Evolutionary conservation across 2,888 invertebrate species (phyloP).

Genomic region (Hermaeophaga mercurialis): DNA sequence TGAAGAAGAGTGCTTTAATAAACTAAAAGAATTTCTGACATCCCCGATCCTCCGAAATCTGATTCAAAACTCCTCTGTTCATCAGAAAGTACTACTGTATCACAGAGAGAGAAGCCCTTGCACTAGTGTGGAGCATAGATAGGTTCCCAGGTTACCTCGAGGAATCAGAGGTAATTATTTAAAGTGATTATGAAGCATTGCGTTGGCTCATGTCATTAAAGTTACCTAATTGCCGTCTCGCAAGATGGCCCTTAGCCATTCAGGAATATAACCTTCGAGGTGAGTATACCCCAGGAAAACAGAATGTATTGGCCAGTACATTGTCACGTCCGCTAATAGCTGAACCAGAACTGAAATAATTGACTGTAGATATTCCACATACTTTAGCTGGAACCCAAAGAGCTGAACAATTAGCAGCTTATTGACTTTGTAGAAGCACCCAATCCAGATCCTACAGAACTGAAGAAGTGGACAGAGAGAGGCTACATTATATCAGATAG

Average conservation of each 20-base stretch:
- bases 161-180: conserved; percentile 46
- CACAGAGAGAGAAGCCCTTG: conserved; percentile 39
- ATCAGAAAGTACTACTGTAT: too few relatives aligned
- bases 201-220: conserved; percentile 55
- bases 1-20: too few relatives aligned
- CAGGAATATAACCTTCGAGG: too few relatives aligned
- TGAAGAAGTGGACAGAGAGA: conserved; percentile 25
- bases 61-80: too few relatives aligned
- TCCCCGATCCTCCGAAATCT: too few relatives aligned
- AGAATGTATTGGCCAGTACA: conserved; percentile 50
- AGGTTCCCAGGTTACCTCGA: conserved; percentile 53
- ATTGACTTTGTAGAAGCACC: too few relatives aligned
- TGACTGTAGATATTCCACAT: neutral
- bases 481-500: conserved; percentile 35
- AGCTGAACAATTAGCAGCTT: too few relatives aligned
- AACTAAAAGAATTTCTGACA: too few relatives aligned
- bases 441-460: neutral
- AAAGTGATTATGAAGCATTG: conserved; percentile 57
- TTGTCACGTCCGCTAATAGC: conserved; percentile 41
- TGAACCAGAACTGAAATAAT: neutral
- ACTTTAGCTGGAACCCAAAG: neutral
- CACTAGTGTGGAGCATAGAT: conserved; percentile 47
- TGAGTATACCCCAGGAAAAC: conserved; percentile 49
- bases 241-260: conserved; percentile 49
- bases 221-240: conserved; percentile 49